Evolutionary conservation across 2,113 vertebrate species (phyloP), one percentile per base, ranked within the genome.

Genomic region (Bambusicola thoracicus): DNA sequence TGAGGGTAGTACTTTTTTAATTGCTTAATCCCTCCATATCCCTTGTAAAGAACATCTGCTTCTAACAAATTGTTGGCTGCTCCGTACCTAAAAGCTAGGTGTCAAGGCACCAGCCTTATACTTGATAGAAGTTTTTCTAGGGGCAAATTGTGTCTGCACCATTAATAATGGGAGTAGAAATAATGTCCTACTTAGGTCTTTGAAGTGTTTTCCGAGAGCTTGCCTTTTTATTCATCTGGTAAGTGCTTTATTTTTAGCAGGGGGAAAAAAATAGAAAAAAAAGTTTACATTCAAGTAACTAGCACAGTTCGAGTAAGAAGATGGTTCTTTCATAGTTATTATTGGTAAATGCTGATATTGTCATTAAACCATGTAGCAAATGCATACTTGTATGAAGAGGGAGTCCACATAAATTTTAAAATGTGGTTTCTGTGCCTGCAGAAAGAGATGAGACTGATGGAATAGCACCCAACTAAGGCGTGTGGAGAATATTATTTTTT

Each of bases 41-140:
- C 40, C 56, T 29, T 14, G 11, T 13, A 63, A 34, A 49, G n/a
- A 55, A 29, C 20, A 59, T 7, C 13, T 70, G 25, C 56, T 89
- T 25, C 8, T 67, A 55, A 24, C 15, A 53, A 40, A 11, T 12
- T 56, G 46, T 48, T 40, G 27, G 20, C 38, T 87, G 65, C 18
- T 84, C 55, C 74, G 17, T 27, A 18, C 10, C 25, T 36, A 13
- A 43, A 59, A 3, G 3, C n/a, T 61, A 36, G 17, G 25, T 2
- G 0, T 34, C 43, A n/a, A 11, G 7, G 6, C 15, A 51, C 16
- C 11, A 49, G 5, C 10, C 5, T 2, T 21, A 8, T 18, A 63
- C 8, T 11, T 55, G 58, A 13, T 13, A 62, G 5, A 70, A 81
- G 10, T 13, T 79, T 34, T 59, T 61, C 0, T 4, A 9, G 11